These are phyloP conservation scores for Parazoanthus swiftii DNA, from an alignment of 92 coral and sea anemone genomes.

Conservation along the genomic window DNA sequence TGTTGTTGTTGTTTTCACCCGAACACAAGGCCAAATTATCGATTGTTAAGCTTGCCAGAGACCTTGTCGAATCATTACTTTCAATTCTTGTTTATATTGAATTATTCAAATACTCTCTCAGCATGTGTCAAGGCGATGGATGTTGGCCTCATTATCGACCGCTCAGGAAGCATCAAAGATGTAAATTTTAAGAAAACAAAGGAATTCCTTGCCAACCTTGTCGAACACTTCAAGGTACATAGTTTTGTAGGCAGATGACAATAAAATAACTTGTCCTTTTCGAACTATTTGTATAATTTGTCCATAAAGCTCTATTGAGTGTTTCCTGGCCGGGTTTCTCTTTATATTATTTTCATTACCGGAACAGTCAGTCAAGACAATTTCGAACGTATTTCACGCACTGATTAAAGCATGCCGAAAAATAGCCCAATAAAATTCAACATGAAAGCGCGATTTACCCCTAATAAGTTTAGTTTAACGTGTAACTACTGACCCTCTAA, in stretches of 20 bases:
- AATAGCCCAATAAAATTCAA: too few relatives aligned
- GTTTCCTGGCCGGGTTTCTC: background rate
- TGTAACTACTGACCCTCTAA: too few relatives aligned
- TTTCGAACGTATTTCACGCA: too few relatives aligned
- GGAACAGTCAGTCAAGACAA: too few relatives aligned
- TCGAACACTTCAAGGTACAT: constrained; percentile 58
- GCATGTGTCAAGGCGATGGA: constrained; percentile 71
- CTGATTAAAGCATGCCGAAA: too few relatives aligned
- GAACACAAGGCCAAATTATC: background rate
- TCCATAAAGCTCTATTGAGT: too few relatives aligned
- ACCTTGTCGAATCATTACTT: background rate
- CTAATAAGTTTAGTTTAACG: too few relatives aligned
- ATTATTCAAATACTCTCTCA: background rate
- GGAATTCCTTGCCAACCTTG: constrained; percentile 63
- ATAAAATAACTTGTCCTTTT: background rate
- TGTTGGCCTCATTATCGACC: constrained; percentile 81
- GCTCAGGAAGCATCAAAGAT: constrained; percentile 64
- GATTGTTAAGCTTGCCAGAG: background rate
- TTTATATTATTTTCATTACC: too few relatives aligned
- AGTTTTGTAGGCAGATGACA: too few relatives aligned
- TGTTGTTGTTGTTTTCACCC: background rate
- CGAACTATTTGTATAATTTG: too few relatives aligned
- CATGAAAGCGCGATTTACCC: too few relatives aligned
- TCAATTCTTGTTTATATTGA: too few relatives aligned
- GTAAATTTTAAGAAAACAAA: constrained; percentile 62